phyloP scores from a whole-genome alignment of 2,113 vertebrate genomes.

The Eulemur macaco region DNA sequence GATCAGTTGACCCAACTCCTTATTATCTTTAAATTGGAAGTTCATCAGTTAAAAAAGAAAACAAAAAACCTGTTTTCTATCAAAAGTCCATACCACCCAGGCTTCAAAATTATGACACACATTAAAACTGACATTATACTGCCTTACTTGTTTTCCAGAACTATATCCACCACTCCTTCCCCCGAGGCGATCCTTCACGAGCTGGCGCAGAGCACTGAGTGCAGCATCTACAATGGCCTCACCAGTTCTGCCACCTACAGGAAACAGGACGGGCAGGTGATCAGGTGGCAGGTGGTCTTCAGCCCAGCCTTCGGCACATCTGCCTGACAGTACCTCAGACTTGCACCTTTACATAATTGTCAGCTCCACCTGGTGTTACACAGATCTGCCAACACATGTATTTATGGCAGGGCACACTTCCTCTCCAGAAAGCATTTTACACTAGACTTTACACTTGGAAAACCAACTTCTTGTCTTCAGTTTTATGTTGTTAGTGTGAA shows the following conservation, averaged over 20 bases:
- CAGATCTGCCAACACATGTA: no score
- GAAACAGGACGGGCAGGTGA: not conserved
- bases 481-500: not conserved
- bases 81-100: not conserved
- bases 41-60: not conserved
- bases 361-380: not conserved
- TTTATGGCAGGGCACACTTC: not conserved
- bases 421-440: not conserved
- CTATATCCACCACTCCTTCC: slow-evolving; percentile 89
- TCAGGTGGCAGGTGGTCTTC: no score
- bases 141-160: slow-evolving; percentile 90
- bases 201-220: slow-evolving; percentile 87
- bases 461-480: not conserved
- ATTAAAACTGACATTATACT: not conserved
- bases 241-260: slow-evolving; percentile 91
- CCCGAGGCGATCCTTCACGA: slow-evolving; percentile 93
- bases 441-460: not conserved
- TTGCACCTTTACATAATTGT: fast-evolving
- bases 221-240: slow-evolving; percentile 96
- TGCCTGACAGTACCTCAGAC: fast-evolving
- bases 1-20: not conserved
- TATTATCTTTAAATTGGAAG: not conserved
- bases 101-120: not conserved
- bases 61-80: not conserved
- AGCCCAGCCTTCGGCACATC: not conserved